These are phyloP conservation scores for Drosophila fuyamai DNA, from an alignment of 1,140 invertebrate genomes.

Conservation along the genomic window DNA sequence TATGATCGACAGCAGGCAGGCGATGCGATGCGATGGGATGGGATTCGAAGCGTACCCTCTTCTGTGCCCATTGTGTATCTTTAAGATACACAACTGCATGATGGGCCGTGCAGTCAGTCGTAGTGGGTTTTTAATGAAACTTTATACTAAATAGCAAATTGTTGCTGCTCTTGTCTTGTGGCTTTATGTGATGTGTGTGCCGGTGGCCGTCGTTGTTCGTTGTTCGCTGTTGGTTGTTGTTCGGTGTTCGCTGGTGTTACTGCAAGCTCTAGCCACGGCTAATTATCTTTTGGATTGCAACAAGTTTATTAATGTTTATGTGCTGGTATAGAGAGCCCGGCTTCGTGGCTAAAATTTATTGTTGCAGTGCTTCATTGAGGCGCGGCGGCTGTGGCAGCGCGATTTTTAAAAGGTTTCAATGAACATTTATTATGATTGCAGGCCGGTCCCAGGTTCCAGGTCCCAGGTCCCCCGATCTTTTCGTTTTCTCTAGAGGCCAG, in stretches of 20 bases:
- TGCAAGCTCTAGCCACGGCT: conserved; percentile 67
- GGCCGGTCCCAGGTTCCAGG: conserved; percentile 27
- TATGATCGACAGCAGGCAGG: conserved; percentile 82
- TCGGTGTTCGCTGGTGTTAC: conserved; percentile 27
- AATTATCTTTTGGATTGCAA: conserved; percentile 83
- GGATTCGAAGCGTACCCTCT: background rate
- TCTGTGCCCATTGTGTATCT: conserved; percentile 26
- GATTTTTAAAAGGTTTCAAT: conserved; percentile 84
- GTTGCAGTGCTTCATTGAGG: conserved; percentile 76
- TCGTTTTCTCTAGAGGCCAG: conserved; percentile 13
- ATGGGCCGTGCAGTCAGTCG: conserved; percentile 10
- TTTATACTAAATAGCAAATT: conserved; percentile 83
- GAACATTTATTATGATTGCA: conserved; percentile 83
- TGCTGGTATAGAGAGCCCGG: conserved; percentile 26
- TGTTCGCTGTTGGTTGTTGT: conserved; percentile 26
- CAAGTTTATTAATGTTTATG: conserved; percentile 84
- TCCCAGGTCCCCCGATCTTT: conserved; percentile 13
- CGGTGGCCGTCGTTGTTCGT: conserved; percentile 10
- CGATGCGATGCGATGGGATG: conserved; percentile 32
- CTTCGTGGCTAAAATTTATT: conserved; percentile 76
- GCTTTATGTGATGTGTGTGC: conserved; percentile 40
- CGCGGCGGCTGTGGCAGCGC: conserved; percentile 58
- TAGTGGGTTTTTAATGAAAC: conserved; percentile 81
- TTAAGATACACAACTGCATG: conserved; percentile 22
- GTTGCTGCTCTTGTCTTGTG: conserved; percentile 55